Evolutionary conservation across 2,113 vertebrate genomes (phyloP), one percentile per base, ranked within the genome.

Genomic region (Jacana jacana): DNA sequence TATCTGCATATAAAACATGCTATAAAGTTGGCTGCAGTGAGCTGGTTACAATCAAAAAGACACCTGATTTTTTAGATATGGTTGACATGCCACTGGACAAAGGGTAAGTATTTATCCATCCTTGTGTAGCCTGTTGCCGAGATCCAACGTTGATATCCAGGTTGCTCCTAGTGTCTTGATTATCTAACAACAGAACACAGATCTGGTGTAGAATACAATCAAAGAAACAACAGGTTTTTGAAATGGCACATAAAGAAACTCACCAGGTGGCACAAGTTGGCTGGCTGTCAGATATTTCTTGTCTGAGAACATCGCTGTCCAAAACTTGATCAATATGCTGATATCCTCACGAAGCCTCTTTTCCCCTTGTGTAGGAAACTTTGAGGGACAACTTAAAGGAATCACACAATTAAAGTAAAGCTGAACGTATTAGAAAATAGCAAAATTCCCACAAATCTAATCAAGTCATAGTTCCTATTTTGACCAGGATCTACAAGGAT

Each of bases 31-130:
- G 27, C 60, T 66, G 33, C 66, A 94, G 77, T 46, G 6, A 86
- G 20, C 46, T 79, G 20, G 31, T 11, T 84, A 25, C 40, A 80
- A 42, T 72, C 28, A 54, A 49, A 84, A 78, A 72, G 87, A n/a
- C 58, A 99, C 99, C 99, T 95, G 99, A 99, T 97, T 99, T 99
- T 97, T 99, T 99, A 95, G 99, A 99, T 95, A 99, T 98, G 27
- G 99, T 99, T 25, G 99, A 99, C 98, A 99, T 99, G 96, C 99
- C 99, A 23, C 99, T 99, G 94, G 99, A 99, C 87, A 99, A 98
- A 8, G 99, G 99, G 77, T 99, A 99, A 9, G 99, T 99, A 93
- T 99, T 99, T 97, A 99, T 99, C 99, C 99, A 99, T 52, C 99
- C 99, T 92, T 99, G 99, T 5, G 98, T 97, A 49, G 98, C 98